A percentile compares a stretch with the other conserved stretches of the same genome.
phyloP scores from a whole-genome alignment of 2,113 vertebrate genomes.

The Silurus meridionalis region DNA sequence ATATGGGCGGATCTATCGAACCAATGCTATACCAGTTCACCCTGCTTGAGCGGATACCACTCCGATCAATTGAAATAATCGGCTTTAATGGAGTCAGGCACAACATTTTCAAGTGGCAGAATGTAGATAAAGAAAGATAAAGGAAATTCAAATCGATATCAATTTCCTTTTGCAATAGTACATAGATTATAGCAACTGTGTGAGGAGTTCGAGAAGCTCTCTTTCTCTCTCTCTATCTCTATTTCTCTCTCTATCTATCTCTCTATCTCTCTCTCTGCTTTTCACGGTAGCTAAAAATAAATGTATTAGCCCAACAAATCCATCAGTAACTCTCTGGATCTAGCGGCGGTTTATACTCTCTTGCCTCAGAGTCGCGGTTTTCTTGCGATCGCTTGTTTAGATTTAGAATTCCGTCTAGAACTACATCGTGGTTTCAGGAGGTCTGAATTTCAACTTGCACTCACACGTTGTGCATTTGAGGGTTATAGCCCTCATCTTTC shows the following conservation, averaged over 20 bases:
- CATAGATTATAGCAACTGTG: not conserved
- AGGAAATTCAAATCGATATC: not conserved
- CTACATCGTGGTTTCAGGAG: not conserved
- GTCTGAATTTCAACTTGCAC: not conserved
- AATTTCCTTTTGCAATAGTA: conserved; percentile 8
- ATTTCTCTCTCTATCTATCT: not conserved
- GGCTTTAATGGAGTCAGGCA: not conserved
- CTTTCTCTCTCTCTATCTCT: not conserved
- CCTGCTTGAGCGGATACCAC: not conserved
- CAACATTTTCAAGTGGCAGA: not conserved
- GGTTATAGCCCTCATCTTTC: not conserved
- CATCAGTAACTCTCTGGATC: not conserved
- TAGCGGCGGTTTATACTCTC: not conserved
- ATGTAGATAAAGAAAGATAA: not conserved
- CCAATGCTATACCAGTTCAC: not conserved
- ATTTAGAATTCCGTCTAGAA: not conserved
- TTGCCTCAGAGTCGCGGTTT: not conserved
- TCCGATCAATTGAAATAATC: not conserved
- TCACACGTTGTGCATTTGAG: not conserved
- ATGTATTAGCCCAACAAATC: not conserved
- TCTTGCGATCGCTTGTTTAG: not conserved
- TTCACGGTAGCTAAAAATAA: not conserved
- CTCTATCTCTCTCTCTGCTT: not conserved
- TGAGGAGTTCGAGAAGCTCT: not conserved
- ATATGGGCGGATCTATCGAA: not conserved